A percentile compares a stretch with the other conserved stretches of the same genome.
Evolutionary conservation across 2,113 vertebrate genomes (phyloP).

Genomic region (Gopherus evgoodei): DNA sequence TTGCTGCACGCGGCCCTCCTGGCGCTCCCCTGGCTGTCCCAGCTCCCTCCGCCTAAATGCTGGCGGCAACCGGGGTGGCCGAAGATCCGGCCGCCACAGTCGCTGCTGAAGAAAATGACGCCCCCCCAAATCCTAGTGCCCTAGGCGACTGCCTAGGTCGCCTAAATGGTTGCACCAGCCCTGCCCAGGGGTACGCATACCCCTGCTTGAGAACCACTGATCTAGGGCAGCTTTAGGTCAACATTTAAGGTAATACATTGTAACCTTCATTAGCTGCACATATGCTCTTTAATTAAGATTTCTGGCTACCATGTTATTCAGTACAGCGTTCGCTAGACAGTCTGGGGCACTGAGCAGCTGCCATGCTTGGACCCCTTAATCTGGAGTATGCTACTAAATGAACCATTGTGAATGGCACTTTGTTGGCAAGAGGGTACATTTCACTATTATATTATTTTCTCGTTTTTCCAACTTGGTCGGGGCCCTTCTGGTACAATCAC

Average conservation of each 20-base stretch:
- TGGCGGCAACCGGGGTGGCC: no score
- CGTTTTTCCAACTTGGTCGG: fast-evolving
- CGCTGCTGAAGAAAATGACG: no score
- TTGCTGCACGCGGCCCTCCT: no score
- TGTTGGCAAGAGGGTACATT: neutral
- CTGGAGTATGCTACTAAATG: neutral
- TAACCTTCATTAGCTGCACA: fast-evolving
- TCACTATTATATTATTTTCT: neutral
- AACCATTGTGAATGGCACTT: fast-evolving
- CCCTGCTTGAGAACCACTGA: neutral
- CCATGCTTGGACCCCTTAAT: fast-evolving
- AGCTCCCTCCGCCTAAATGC: no score
- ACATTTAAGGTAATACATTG: neutral
- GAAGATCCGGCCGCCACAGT: no score
- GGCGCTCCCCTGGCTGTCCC: no score
- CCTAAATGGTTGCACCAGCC: no score
- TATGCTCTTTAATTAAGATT: conserved; percentile 38
- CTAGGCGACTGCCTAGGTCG: no score
- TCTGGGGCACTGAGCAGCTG: fast-evolving
- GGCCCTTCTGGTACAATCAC: neutral
- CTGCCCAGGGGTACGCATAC: no score
- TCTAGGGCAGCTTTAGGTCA: neutral
- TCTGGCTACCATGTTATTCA: neutral
- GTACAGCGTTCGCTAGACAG: neutral
- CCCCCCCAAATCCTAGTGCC: no score